Evolutionary conservation across 2,113 vertebrate genomes (phyloP).

Genomic region (Laticauda colubrina): DNA sequence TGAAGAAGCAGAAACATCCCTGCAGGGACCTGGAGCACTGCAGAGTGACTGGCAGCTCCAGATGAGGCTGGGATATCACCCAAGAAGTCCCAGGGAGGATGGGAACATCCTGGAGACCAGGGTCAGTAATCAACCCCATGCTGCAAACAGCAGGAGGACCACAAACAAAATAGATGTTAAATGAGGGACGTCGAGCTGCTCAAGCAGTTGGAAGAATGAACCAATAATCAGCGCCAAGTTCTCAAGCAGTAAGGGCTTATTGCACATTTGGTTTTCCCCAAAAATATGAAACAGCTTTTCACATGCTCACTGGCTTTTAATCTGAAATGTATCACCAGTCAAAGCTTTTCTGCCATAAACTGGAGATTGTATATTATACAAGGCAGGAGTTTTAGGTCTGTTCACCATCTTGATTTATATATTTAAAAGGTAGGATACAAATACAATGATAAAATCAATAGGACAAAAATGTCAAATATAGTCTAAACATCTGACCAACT

Average conservation of each 20-base stretch:
- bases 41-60: constrained; percentile 8
- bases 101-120: constrained; percentile 19
- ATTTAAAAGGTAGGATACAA: neutral
- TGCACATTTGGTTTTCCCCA: neutral
- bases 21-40: neutral
- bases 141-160: constrained; percentile 21
- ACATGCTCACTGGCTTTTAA: neutral
- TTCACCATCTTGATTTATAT: neutral
- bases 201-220: constrained; percentile 39
- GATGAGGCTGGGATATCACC: constrained; percentile 8
- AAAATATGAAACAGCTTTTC: constrained; percentile 4
- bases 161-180: constrained; percentile 43
- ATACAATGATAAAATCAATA: neutral
- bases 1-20: neutral
- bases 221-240: constrained; percentile 5
- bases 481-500: neutral
- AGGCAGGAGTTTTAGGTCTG: neutral
- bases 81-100: constrained; percentile 27
- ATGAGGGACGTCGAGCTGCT: constrained; percentile 29
- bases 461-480: neutral
- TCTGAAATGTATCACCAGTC: neutral
- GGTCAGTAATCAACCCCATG: constrained; percentile 16
- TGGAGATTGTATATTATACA: neutral
- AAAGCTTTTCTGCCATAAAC: neutral
- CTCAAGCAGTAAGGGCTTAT: neutral